These are phyloP conservation scores for Iphiclides podalirius DNA, from an alignment of 2,888 invertebrate species.

Conservation along the genomic window DNA sequence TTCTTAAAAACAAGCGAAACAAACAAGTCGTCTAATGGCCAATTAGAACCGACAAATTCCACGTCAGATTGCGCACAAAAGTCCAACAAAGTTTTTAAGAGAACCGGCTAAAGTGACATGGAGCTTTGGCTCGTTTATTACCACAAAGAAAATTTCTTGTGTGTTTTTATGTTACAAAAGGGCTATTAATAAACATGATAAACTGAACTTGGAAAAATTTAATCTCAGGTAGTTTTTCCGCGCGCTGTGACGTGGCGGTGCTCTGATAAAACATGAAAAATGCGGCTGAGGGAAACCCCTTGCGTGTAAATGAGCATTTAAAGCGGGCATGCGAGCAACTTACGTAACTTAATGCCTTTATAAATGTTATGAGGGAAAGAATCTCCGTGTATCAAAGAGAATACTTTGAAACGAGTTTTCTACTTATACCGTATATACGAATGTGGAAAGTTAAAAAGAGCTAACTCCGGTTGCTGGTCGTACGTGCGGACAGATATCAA, in stretches of 20 bases:
- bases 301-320: conserved; percentile 26
- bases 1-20: not conserved
- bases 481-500: not conserved
- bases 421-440: not conserved
- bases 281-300: conserved; percentile 23
- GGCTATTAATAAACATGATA: conserved; percentile 21
- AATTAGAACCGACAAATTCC: conserved; percentile 19
- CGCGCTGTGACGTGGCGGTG: conserved; percentile 19
- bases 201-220: conserved; percentile 14
- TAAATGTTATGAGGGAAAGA: conserved; percentile 21
- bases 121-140: conserved; percentile 14
- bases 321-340: conserved; percentile 21
- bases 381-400: conserved; percentile 16
- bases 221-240: conserved; percentile 23
- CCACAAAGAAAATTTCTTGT: conserved; percentile 23
- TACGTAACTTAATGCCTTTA: conserved; percentile 25
- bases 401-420: conserved; percentile 7
- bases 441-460: not conserved
- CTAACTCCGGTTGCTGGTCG: no score
- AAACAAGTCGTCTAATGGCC: conserved; percentile 16
- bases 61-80: conserved; percentile 19
- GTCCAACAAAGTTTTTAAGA: conserved; percentile 16
- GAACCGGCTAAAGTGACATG: conserved; percentile 18
- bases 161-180: conserved; percentile 13
- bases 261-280: conserved; percentile 25